Evolutionary conservation across 1,140 invertebrate genomes (phyloP), one percentile per base, ranked within the genome.

Genomic region (Drosophila erecta): DNA sequence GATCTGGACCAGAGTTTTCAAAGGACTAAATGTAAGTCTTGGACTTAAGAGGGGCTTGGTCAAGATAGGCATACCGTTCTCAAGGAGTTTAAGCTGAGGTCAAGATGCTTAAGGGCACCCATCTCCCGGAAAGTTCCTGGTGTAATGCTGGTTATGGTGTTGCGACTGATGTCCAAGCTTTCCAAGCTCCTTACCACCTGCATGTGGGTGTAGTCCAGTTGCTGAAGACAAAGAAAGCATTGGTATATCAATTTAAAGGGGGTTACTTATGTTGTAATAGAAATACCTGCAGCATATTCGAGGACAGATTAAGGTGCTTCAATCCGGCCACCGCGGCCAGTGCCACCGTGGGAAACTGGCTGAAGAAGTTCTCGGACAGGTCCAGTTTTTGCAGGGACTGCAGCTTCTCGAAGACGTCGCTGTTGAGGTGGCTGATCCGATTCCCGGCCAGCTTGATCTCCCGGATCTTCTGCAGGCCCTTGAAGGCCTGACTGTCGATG

Each of bases 51-150:
- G 4, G 4, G 0, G 0, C 3, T 15, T 35, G 2, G 0, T n/a
- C 7, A 30, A 41, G 10, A 20, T 41, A 27, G 7, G 74, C 79
- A 94, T 94, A 98, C 96, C 69, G 97, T 97, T 84, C 97, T 94
- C 22, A 98, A 92, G 17, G 96, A 95, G 91, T 98, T 98, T 2
- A 97, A 94, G 72, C 96, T 96, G 6, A 98, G 93, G 90, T 97
- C 96, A 51, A 98, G 93, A 75, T 95, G 95, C 59, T 94, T 94
- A 4, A 98, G 92, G 27, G 94, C 93, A 11, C 93, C 94, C 41
- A 97, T 93, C 10, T 95, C 95, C 0, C 95, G 93, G 90, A 98
- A 98, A 5, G 96, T 96, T 56, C 96, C 96, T 1, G 95, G 94
- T 2, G 95, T 95, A 43, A 98, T 94, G 64, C 96, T 96, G 1